phyloP scores from a whole-genome alignment of 2,888 invertebrate genomes.

The Rapana venosa region DNA sequence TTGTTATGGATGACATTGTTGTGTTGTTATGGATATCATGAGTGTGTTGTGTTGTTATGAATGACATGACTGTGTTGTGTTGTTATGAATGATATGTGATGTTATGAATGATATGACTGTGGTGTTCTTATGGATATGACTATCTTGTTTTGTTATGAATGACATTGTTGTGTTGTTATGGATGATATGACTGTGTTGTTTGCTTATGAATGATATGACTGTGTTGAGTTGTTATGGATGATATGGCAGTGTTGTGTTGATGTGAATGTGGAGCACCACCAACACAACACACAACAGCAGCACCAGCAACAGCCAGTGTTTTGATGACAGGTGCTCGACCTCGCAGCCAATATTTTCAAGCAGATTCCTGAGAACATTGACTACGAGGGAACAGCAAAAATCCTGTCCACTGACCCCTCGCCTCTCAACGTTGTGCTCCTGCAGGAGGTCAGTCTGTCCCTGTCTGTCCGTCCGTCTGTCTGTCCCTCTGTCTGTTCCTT shows the following conservation, averaged over 20 bases:
- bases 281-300: too few relatives aligned
- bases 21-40: too few relatives aligned
- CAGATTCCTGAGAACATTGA: slow-evolving; percentile 88
- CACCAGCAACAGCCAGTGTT: background rate
- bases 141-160: background rate
- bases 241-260: too few relatives aligned
- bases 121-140: too few relatives aligned
- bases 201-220: too few relatives aligned
- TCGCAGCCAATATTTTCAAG: slow-evolving; percentile 85
- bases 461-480: background rate
- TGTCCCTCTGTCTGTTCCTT: background rate
- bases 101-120: background rate
- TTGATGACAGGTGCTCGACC: slow-evolving; percentile 81
- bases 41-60: too few relatives aligned
- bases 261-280: too few relatives aligned
- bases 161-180: background rate
- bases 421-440: slow-evolving; percentile 91
- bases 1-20: background rate
- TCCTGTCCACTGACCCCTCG: slow-evolving; percentile 86
- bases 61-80: too few relatives aligned
- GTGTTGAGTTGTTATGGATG: too few relatives aligned
- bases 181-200: too few relatives aligned
- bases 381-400: slow-evolving; percentile 86
- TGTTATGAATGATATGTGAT: too few relatives aligned
- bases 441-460: slow-evolving; percentile 84